Percentiles rank a stretch among this genome's conserved stretches.
phyloP scores from a whole-genome alignment of 2,888 invertebrate genomes.

The Brachynemurus nebulosus region DNA sequence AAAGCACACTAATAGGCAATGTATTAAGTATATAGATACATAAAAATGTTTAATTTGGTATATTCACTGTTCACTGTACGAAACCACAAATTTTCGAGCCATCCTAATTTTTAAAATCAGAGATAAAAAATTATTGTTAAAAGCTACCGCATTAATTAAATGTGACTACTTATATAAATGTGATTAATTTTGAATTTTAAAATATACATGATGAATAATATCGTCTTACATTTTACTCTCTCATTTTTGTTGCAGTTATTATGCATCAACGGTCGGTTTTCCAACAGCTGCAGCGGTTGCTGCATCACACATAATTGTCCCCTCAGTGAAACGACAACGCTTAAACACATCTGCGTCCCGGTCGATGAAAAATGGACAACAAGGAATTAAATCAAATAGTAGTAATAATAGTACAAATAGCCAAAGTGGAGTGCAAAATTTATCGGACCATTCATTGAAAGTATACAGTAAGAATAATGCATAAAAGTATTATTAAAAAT shows the following conservation, averaged over 20 bases:
- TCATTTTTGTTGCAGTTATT: slow-evolving; percentile 12
- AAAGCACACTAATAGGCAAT: too few relatives aligned
- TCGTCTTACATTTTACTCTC: neutral
- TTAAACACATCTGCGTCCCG: slow-evolving; percentile 4
- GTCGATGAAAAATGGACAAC: neutral
- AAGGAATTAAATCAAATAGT: slow-evolving; percentile 3
- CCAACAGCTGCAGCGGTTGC: slow-evolving; percentile 5
- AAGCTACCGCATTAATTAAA: too few relatives aligned
- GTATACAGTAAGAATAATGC: slow-evolving; percentile 12
- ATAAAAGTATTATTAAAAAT: too few relatives aligned
- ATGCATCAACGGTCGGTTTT: slow-evolving; percentile 9
- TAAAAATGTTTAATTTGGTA: too few relatives aligned
- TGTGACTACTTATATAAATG: too few relatives aligned
- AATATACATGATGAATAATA: too few relatives aligned
- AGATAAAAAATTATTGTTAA: too few relatives aligned
- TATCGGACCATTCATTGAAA: slow-evolving; percentile 7
- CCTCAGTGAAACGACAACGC: slow-evolving; percentile 10
- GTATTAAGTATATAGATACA: too few relatives aligned
- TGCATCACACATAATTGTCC: slow-evolving; percentile 6
- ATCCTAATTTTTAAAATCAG: too few relatives aligned
- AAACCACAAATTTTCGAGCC: too few relatives aligned
- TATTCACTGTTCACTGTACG: too few relatives aligned
- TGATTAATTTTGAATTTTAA: too few relatives aligned
- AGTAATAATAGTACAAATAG: slow-evolving; percentile 2
- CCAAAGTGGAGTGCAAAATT: neutral